Percentiles rank a stretch among this genome's conserved stretches.
Evolutionary conservation across 1,140 invertebrate genomes (phyloP).

Genomic region (Formica exsecta): DNA sequence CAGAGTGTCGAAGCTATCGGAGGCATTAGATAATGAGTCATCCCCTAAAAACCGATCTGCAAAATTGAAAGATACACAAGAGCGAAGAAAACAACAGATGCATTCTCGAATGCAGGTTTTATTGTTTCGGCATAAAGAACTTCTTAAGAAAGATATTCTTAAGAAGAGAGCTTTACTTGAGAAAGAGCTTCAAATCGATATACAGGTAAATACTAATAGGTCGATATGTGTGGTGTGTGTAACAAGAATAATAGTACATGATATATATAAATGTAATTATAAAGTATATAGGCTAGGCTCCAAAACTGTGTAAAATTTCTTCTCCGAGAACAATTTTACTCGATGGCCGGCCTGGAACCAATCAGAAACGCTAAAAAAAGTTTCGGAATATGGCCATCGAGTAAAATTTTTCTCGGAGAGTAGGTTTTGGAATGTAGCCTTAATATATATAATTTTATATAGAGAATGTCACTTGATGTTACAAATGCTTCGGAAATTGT

Average conservation of each 20-base stretch:
- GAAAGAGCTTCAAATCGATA: slow-evolving; percentile 96
- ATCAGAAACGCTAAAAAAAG: too few species aligned
- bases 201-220: slow-evolving; percentile 89
- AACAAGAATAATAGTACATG: not conserved
- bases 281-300: too few species aligned
- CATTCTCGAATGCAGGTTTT: slow-evolving; percentile 89
- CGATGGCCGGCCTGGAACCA: too few species aligned
- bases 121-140: slow-evolving; percentile 95
- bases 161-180: slow-evolving; percentile 96
- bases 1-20: slow-evolving; percentile 77
- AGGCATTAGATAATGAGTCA: slow-evolving; percentile 76
- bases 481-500: too few species aligned
- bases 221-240: not conserved
- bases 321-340: too few species aligned
- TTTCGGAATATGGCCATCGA: too few species aligned
- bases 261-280: not conserved
- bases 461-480: too few species aligned
- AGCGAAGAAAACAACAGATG: slow-evolving; percentile 86
- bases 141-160: slow-evolving; percentile 97
- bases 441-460: too few species aligned
- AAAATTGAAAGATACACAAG: slow-evolving; percentile 85
- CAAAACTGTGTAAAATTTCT: too few species aligned
- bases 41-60: slow-evolving; percentile 81
- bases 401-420: too few species aligned
- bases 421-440: too few species aligned